These are phyloP conservation scores for Falco concolor DNA, from an alignment of 2,797 vertebrate species.

Conservation along the genomic window DNA sequence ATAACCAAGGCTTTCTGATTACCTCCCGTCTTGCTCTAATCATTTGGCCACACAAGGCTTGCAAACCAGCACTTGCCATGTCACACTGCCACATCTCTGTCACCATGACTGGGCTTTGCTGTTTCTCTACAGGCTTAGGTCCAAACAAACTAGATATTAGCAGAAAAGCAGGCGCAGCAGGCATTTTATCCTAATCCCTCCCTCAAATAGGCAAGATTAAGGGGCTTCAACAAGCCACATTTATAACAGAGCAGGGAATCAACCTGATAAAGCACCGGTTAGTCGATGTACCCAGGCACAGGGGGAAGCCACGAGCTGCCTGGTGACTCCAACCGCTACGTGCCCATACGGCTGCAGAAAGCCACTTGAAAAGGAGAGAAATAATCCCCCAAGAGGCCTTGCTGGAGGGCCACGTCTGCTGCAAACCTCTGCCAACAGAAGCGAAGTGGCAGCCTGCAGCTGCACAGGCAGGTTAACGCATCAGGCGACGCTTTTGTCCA, in stretches of 20 bases:
- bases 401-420: not conserved
- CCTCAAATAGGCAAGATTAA: not conserved
- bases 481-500: not conserved
- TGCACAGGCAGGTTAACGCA: not conserved
- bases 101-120: not conserved
- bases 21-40: not conserved
- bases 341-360: not conserved
- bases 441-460: not conserved
- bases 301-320: not conserved
- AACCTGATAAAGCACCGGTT: not conserved
- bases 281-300: not conserved
- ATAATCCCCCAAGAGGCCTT: not conserved
- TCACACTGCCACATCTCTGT: not conserved
- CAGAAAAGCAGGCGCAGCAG: not conserved
- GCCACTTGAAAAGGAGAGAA: not conserved
- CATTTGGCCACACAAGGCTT: not conserved
- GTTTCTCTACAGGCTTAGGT: not conserved
- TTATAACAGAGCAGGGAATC: not conserved
- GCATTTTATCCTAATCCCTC: not conserved
- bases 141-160: not conserved
- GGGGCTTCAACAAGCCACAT: not conserved
- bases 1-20: not conserved
- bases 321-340: not conserved
- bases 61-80: not conserved
- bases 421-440: not conserved